Conservation (phyloP, 2,797 vertebrate genomes). For the Propithecus perrieri region DNA sequence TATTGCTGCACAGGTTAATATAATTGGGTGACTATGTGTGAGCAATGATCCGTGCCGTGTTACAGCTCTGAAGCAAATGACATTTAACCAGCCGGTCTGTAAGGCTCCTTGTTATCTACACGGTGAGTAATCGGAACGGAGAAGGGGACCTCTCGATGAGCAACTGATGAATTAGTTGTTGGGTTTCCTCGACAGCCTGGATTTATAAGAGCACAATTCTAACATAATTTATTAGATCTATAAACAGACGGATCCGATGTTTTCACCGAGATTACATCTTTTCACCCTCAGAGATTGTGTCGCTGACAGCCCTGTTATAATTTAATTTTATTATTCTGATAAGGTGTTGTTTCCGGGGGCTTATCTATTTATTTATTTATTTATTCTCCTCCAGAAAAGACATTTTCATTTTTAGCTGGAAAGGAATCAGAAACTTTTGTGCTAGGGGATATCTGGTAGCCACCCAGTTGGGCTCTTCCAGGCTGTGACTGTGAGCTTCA, state of each 20-base stretch:
- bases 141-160: conserved; percentile 85
- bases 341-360: conserved; percentile 51
- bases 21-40: conserved; percentile 91
- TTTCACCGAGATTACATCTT: conserved; percentile 86
- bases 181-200: conserved; percentile 88
- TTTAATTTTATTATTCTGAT: conserved; percentile 80
- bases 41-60: conserved; percentile 91
- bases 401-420: conserved; percentile 60
- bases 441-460: conserved; percentile 40
- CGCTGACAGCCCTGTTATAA: conserved; percentile 67
- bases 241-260: conserved; percentile 86
- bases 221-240: conserved; percentile 89
- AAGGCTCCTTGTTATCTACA: conserved; percentile 91
- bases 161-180: conserved; percentile 90
- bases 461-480: background rate
- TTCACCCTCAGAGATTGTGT: conserved; percentile 82
- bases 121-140: conserved; percentile 86
- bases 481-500: background rate
- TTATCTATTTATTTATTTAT: background rate
- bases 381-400: background rate
- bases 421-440: conserved; percentile 14
- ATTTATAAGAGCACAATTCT: conserved; percentile 88
- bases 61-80: conserved; percentile 91
- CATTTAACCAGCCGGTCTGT: conserved; percentile 91
- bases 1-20: conserved; percentile 90